A percentile compares a stretch with the other conserved stretches of the same genome.
Evolutionary conservation across 2,113 vertebrate species (phyloP).

Genomic region (Microtus montanus): DNA sequence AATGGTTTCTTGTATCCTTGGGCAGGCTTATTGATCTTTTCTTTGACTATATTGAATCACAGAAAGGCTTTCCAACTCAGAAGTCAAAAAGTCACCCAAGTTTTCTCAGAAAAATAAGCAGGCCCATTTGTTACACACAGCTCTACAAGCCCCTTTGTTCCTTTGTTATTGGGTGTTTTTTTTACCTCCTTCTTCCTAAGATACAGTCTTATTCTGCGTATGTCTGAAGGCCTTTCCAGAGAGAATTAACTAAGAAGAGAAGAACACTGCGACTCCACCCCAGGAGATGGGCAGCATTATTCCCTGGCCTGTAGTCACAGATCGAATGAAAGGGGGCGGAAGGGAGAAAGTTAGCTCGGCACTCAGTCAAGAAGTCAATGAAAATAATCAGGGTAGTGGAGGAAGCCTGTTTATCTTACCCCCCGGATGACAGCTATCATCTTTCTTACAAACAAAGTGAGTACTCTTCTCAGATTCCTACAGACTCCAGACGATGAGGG

Average conservation of each 20-base stretch:
- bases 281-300: background rate
- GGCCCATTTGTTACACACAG: background rate
- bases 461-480: background rate
- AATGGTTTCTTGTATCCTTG: background rate
- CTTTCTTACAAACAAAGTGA: background rate
- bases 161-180: background rate
- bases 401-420: background rate
- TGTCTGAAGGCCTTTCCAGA: background rate
- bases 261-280: background rate
- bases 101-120: constrained; percentile 57
- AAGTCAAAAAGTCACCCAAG: constrained; percentile 21
- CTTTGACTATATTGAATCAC: constrained; percentile 32
- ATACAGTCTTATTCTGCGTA: background rate
- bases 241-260: background rate
- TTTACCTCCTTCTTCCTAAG: background rate
- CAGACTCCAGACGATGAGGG: background rate
- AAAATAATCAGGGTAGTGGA: background rate
- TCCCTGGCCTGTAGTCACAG: no score
- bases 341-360: background rate
- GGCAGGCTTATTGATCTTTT: constrained; percentile 1
- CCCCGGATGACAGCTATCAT: background rate
- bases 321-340: background rate
- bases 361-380: background rate
- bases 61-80: constrained; percentile 9
- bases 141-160: background rate